Base-by-base conservation (phyloP, 30 jellyfish, hydroid and myxozoan genomes). In the Cassiopea xamachana region DNA sequence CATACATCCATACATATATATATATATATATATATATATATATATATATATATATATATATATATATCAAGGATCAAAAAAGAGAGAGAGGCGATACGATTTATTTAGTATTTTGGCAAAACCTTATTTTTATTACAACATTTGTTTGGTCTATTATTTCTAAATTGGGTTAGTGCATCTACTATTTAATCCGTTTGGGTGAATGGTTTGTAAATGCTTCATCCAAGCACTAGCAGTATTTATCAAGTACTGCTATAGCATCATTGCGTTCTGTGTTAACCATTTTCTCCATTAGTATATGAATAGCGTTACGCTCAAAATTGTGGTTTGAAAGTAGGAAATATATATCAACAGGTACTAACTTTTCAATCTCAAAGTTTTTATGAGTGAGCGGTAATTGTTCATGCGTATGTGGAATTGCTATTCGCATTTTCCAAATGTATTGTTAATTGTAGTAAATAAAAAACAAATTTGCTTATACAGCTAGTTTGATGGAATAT, bases 111-210 rank as follows among this genome's bases (percentile, higher is more conserved):
- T 46, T 46, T 69, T 77, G 49, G 87, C 87, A 77, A 77, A 12
- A 49, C 87, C 87, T 46, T 77, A 7, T 46, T 44, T 7, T 77
- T 77, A 9, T 51, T 7, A 0, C 0, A 27, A 0, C 39, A 7
- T 14, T 77, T 14, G 19, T 3, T 77, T 8, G 7, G 16, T 77
- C 48, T 1, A 75, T 7, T 43, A 75, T 75, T 46, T 75, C 46
- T 7, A 77, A 51, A 46, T 19, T 4, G 87, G 87, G 44, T 77
- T 77, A 12, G 87, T 77, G 27, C 47, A 7, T 77, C 87, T 77
- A 50, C 87, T 77, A 18, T 77, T 77, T 49, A 77, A 77, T 18
- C 87, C 87, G 1, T 77, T 77, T 77, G 87, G 87, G 73, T 18
- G 49, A 60, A 50, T 77, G 49, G 87, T 1, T 77, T 77, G 39